phyloP scores from a whole-genome alignment of 2,888 invertebrate genomes.

The Elgonia sp. region DNA sequence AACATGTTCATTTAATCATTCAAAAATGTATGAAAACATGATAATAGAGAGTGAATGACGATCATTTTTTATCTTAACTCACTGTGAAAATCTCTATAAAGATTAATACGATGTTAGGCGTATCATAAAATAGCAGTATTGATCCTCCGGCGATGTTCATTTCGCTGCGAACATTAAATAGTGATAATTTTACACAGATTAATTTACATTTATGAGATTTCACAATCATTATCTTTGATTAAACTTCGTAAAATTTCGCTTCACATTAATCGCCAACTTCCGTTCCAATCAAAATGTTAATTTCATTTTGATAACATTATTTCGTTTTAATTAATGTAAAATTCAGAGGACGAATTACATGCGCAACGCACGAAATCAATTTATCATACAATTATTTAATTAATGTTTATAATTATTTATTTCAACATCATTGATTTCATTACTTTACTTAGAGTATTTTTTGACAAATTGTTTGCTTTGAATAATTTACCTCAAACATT shows the following conservation, averaged over 20 bases:
- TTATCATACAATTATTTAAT: conserved; percentile 24
- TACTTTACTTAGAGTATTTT: no score
- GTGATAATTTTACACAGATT: conserved; percentile 51
- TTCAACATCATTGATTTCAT: no score
- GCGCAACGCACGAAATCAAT: conserved; percentile 10
- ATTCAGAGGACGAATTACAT: conserved; percentile 8
- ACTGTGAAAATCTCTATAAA: conserved; percentile 37
- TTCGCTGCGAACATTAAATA: conserved; percentile 39
- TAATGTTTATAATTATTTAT: neutral
- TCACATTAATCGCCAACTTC: conserved; percentile 1
- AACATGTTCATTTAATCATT: neutral
- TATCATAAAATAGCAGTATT: conserved; percentile 64
- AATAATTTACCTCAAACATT: no score
- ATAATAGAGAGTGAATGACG: conserved; percentile 36
- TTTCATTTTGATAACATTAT: conserved; percentile 34
- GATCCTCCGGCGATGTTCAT: conserved; percentile 57
- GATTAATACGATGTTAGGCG: conserved; percentile 61
- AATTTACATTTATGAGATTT: conserved; percentile 52
- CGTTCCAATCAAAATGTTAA: conserved; percentile 8
- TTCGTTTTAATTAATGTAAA: conserved; percentile 10
- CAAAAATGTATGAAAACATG: conserved; percentile 3
- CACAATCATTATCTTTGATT: conserved; percentile 18
- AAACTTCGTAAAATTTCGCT: conserved; percentile 2
- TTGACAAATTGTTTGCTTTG: no score
- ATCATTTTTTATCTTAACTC: conserved; percentile 39